phyloP scores from a whole-genome alignment of 1,140 invertebrate genomes.

The Plodia interpunctella region DNA sequence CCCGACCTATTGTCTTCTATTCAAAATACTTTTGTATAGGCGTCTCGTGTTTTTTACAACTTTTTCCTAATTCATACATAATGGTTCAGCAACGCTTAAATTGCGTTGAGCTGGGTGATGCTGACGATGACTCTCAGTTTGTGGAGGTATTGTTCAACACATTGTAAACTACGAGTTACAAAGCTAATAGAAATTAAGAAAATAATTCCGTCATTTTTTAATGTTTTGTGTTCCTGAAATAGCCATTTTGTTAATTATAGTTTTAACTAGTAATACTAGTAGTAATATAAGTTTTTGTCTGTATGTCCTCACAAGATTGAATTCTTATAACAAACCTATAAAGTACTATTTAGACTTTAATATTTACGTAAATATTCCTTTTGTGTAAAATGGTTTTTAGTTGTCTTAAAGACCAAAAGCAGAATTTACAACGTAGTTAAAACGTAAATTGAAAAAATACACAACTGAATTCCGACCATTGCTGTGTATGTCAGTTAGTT shows the following conservation, averaged over 20 bases:
- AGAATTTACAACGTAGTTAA: too few species aligned
- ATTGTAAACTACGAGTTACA: neutral
- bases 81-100: conserved; percentile 35
- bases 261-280: too few species aligned
- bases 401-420: too few species aligned
- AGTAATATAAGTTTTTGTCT: too few species aligned
- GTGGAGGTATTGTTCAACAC: neutral
- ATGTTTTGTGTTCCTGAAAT: too few species aligned
- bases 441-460: neutral
- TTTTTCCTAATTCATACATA: conserved; percentile 19
- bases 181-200: neutral
- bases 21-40: conserved; percentile 47
- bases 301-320: too few species aligned
- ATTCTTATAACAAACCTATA: too few species aligned
- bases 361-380: too few species aligned
- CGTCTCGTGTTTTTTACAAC: conserved; percentile 21
- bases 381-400: too few species aligned
- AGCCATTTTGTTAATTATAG: too few species aligned
- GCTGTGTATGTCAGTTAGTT: neutral
- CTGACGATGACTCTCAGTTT: neutral
- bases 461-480: neutral
- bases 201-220: neutral
- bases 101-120: neutral
- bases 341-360: too few species aligned
- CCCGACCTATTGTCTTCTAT: conserved; percentile 54